Base-by-base conservation (phyloP, 2,888 invertebrate genomes). In the Lycaena phlaeas region DNA sequence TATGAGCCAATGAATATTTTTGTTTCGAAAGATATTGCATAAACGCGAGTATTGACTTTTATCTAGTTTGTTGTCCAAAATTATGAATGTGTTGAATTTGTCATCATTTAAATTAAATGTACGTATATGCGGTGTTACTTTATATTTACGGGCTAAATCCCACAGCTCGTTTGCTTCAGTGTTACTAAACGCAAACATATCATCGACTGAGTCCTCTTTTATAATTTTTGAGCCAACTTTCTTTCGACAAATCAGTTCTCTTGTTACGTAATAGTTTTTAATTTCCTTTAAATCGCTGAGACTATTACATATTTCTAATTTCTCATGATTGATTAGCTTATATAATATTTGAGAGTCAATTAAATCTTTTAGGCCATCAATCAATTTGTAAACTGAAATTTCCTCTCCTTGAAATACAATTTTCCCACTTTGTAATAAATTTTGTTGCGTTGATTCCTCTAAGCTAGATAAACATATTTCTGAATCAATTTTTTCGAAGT, bases 231-330 rank as follows among this genome's bases (percentile, higher is more conserved):
- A 6, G 1, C 18, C 10, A n/a, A 31, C 7, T 31, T 17, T 31
- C 10, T 17, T 31, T 18, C 7, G n/a, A 31, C 31, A 17, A 5
- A 31, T 31, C 18, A 31, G 11, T 18, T 17, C 7, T 31, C 31
- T 31, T 7, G 11, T 7, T 11, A 31, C 18, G 11, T 31, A 31
- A 31, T 11, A 18, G 7, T 9, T 3, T 4, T 10, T 3, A 6
- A 18, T 5, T n/a, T 18, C 6, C 5, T 31, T 7, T 18, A 11
- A 17, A 17, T 6, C 7, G 5, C 3, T 6, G 3, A 11, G 18
- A 17, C 6, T 15, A 31, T 31, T 31, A 31, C 18, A 31, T 15
- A 31, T 11, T 31, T 31, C 31, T 15, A 31, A 11, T 31, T 18
- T 11, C 1, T 31, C 6, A 18, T 31, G n/a, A 31, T 31, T 31